Percentiles rank a stretch among this genome's conserved stretches.
Evolutionary conservation across 2,888 invertebrate genomes (phyloP).

Genomic region (Athetis lepigone): DNA sequence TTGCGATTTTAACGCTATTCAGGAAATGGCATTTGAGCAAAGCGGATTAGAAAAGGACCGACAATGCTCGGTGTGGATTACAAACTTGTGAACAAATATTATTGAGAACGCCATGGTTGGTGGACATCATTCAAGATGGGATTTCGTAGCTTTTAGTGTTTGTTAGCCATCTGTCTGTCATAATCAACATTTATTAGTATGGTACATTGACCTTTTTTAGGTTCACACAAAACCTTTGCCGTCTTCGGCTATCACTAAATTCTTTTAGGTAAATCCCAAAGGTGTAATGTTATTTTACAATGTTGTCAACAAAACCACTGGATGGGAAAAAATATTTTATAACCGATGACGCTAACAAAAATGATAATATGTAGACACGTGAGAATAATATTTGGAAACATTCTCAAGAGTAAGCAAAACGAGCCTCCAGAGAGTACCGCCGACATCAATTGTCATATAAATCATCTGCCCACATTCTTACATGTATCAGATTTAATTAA

Average conservation of each 20-base stretch:
- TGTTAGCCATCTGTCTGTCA: slow-evolving; percentile 22
- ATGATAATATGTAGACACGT: slow-evolving; percentile 41
- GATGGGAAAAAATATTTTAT: too few species aligned
- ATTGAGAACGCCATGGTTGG: slow-evolving; percentile 54
- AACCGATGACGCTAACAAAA: too few species aligned
- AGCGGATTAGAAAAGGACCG: slow-evolving; percentile 77
- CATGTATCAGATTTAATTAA: slow-evolving; percentile 87
- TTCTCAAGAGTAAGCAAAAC: slow-evolving; percentile 62
- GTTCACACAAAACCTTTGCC: neutral
- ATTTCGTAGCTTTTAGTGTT: slow-evolving; percentile 3
- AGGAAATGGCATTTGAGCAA: slow-evolving; percentile 77
- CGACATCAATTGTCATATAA: slow-evolving; percentile 72
- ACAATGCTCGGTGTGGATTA: slow-evolving; percentile 69
- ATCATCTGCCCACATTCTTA: slow-evolving; percentile 84
- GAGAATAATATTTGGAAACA: slow-evolving; percentile 57
- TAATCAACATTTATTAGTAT: neutral
- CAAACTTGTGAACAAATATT: slow-evolving; percentile 65
- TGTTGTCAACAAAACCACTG: neutral
- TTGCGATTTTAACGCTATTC: slow-evolving; percentile 80
- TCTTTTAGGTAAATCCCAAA: neutral
- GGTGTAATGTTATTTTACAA: neutral
- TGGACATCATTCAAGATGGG: slow-evolving; percentile 27
- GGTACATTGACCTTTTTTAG: neutral
- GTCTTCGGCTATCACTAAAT: neutral
- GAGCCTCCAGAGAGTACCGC: slow-evolving; percentile 63